phyloP scores from a whole-genome alignment of 64 coral and sea anemone species.

The Exaiptasia diaphana region DNA sequence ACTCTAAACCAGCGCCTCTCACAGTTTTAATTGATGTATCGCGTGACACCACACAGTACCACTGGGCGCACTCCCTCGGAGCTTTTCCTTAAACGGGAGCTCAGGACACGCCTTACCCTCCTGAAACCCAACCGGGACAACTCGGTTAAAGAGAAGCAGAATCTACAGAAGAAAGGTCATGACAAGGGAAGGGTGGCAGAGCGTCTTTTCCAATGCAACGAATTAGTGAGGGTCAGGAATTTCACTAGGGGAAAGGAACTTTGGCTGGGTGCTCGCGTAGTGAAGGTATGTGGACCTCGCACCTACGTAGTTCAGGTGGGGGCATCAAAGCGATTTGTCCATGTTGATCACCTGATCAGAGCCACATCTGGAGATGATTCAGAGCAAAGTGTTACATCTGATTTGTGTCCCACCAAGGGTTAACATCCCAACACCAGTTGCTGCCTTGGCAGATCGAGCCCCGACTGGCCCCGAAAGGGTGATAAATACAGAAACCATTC shows the following conservation, averaged over 20 bases:
- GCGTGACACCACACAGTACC: slow-evolving; percentile 35
- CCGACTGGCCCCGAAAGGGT: not conserved
- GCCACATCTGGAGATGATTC: not conserved
- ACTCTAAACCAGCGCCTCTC: not conserved
- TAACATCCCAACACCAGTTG: not conserved
- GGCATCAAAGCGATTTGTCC: not conserved
- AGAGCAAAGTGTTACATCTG: not conserved
- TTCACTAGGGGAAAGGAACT: not conserved
- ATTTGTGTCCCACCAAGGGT: not conserved
- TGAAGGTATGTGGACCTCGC: not conserved
- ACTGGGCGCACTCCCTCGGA: slow-evolving; percentile 19
- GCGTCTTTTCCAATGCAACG: not conserved
- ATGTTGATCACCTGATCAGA: not conserved
- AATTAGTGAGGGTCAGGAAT: not conserved
- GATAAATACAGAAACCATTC: not conserved
- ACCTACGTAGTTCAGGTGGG: not conserved
- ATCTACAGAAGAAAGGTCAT: not conserved
- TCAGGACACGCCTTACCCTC: not conserved
- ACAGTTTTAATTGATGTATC: slow-evolving; percentile 28
- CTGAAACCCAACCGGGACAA: not conserved
- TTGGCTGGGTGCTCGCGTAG: not conserved
- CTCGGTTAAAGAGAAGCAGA: not conserved
- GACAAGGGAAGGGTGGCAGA: not conserved
- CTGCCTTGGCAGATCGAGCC: not conserved
- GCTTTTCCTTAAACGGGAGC: slow-evolving; percentile 13